Conservation (phyloP, 2,797 vertebrate species). For the Molossus alvarezi region DNA sequence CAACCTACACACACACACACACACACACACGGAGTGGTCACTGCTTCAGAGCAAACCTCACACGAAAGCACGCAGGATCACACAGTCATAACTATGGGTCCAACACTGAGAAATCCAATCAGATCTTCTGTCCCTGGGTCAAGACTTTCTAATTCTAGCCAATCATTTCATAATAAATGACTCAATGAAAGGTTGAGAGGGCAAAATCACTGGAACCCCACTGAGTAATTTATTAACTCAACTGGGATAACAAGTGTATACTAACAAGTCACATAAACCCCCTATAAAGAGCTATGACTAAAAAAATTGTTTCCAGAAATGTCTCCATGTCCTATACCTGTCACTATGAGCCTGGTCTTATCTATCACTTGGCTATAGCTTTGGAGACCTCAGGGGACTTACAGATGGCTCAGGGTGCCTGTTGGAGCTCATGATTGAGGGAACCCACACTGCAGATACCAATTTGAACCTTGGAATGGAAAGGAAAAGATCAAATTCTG, state of each 20-base stretch:
- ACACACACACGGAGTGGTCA: neutral
- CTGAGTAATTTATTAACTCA: slow-evolving; percentile 61
- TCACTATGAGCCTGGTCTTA: neutral
- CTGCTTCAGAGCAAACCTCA: neutral
- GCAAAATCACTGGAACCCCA: neutral
- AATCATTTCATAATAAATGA: slow-evolving; percentile 50
- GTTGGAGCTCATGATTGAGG: neutral
- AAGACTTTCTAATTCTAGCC: slow-evolving; percentile 19
- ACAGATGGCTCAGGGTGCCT: neutral
- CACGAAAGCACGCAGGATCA: neutral
- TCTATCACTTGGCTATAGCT: neutral
- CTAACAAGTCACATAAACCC: slow-evolving; percentile 24
- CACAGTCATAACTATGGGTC: neutral
- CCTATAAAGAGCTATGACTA: neutral
- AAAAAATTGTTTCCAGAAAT: slow-evolving; percentile 19
- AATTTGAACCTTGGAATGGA: neutral
- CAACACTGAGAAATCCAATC: neutral
- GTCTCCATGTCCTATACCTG: neutral
- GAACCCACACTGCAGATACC: neutral
- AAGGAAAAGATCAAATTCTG: neutral
- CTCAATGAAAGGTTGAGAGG: neutral
- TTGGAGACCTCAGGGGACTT: neutral
- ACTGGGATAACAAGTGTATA: slow-evolving; percentile 30
- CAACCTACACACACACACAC: neutral
- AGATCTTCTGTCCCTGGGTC: neutral